Base-by-base conservation (phyloP, 2,797 vertebrate species). In the Darevskia nairensis region DNA sequence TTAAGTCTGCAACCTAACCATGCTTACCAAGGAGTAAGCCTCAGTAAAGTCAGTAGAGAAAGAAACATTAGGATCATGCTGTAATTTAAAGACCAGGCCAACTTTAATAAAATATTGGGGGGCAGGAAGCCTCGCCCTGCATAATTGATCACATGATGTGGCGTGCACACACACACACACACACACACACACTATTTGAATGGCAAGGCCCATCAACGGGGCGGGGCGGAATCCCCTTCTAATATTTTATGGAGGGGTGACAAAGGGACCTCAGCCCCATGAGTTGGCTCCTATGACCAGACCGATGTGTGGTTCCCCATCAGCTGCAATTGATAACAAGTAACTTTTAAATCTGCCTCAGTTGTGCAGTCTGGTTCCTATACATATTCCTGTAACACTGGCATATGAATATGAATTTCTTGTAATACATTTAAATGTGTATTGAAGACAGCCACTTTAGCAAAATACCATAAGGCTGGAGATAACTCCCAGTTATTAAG, bases 371-470 rank as follows among this genome's bases (percentile, higher is more conserved):
- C 46, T 74, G 35, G 25, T 61, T 74, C 72, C 9, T 41, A 19
- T 41, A 86, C 9, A 50, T 72, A 41, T n/a, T 83, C n/a, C 80
- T 68, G 39, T 82, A 11, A 50, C 44, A 46, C 29, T 77, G 23
- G 17, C 8, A 74, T 64, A 77, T 78, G 32, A 82, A 66, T 17
- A 83, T 61, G 69, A 8, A 50, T 76, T 82, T 80, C 46, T 59
- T 7, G 41, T 78, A 78, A 68, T 79, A 79, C 46, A 71, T 77
- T n/a, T 88, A 88, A 88, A 77, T 83, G 59, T 69, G 13, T 83
- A 88, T 11, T 69, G 72, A 55, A 41, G 44, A 68, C 21, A 79
- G 61, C 32, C 72, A 83, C 61, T 82, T 88, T 50, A 88, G 61
- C 25, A 83, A 86, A 86, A 83, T n/a, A 82, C 41, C 29, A 80